Evolutionary conservation across 2,113 vertebrate genomes (phyloP).

Genomic region (Ceyx melanurus): DNA sequence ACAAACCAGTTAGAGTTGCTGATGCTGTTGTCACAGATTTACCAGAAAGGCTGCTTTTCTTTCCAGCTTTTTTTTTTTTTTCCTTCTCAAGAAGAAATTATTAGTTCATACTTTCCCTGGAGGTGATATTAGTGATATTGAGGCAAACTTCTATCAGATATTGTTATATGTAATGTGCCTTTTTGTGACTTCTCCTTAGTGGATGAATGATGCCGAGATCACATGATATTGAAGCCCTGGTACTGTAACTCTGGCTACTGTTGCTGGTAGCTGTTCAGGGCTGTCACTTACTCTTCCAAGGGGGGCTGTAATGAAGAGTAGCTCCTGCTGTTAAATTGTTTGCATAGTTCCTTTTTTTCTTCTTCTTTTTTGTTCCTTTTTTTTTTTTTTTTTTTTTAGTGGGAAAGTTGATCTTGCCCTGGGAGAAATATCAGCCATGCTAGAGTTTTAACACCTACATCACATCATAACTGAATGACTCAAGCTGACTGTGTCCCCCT

Average conservation of each 20-base stretch:
- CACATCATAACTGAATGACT: neutral
- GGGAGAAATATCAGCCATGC: neutral
- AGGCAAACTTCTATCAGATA: neutral
- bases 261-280: slow-evolving; percentile 7
- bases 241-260: slow-evolving; percentile 15
- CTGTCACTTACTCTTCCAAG: slow-evolving; percentile 5
- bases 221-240: neutral
- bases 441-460: neutral
- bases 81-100: neutral
- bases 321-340: slow-evolving; percentile 30
- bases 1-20: slow-evolving; percentile 39
- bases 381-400: neutral
- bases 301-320: slow-evolving; percentile 10
- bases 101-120: neutral
- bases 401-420: neutral
- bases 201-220: neutral
- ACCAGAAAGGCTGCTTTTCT: slow-evolving; percentile 53
- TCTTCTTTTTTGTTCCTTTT: too few relatives aligned
- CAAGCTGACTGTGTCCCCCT: neutral
- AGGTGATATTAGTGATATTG: slow-evolving; percentile 1
- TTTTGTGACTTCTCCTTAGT: neutral
- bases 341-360: neutral
- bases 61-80: neutral
- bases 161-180: neutral
- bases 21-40: slow-evolving; percentile 38